phyloP scores from a whole-genome alignment of 2,797 vertebrate species.

The Columba guinea region DNA sequence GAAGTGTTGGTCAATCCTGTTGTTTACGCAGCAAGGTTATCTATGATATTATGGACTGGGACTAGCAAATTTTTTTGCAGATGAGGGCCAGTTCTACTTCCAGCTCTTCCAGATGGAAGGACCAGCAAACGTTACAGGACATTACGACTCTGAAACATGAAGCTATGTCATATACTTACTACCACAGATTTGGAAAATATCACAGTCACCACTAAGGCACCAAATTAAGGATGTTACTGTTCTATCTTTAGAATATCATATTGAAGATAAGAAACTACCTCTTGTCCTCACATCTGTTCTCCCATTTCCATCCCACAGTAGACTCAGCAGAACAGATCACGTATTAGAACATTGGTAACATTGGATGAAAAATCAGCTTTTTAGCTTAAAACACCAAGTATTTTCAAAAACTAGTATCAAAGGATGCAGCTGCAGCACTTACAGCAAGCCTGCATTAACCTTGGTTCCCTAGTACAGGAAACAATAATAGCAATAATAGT shows the following conservation, averaged over 20 bases:
- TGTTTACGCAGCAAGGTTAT: not conserved
- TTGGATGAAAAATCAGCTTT: not conserved
- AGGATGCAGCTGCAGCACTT: not conserved
- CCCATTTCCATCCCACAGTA: not conserved
- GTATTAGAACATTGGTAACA: not conserved
- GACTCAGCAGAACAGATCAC: not conserved
- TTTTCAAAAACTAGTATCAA: not conserved
- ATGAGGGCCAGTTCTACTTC: not conserved
- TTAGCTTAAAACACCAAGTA: not conserved
- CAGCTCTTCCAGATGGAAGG: not conserved
- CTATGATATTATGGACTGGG: not conserved
- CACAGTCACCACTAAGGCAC: not conserved
- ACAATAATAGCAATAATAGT: not conserved
- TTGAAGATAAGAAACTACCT: not conserved
- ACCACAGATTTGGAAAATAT: not conserved
- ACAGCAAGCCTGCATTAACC: not conserved
- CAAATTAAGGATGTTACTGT: not conserved
- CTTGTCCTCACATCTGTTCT: conserved; percentile 1
- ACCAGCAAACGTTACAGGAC: not conserved
- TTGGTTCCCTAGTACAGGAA: not conserved
- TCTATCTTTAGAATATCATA: not conserved
- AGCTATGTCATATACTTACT: not conserved
- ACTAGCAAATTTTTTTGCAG: not conserved
- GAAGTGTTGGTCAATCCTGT: not conserved
- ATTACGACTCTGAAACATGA: not conserved